phyloP scores from a whole-genome alignment of 2,888 invertebrate genomes.

The Electrophaes corylata region DNA sequence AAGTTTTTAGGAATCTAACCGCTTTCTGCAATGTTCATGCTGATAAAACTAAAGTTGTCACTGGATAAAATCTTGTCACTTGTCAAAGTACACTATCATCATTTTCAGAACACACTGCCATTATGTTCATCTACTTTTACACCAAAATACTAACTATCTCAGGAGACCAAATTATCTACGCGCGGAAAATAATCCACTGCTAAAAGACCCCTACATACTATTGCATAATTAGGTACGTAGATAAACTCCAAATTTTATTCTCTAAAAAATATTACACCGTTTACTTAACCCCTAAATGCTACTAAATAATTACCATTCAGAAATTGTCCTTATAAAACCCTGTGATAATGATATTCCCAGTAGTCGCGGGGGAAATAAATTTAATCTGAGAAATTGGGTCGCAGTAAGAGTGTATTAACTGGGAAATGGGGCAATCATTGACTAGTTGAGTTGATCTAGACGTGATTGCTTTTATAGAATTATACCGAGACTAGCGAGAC shows the following conservation, averaged over 20 bases:
- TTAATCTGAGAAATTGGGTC: conserved; percentile 75
- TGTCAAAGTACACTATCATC: too few species aligned
- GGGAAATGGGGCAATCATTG: conserved; percentile 53
- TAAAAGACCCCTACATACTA: too few species aligned
- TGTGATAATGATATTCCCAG: conserved; percentile 51
- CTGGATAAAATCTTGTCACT: too few species aligned
- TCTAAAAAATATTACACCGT: conserved; percentile 1
- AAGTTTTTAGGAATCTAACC: not conserved
- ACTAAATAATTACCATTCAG: conserved; percentile 34
- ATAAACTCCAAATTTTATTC: not conserved
- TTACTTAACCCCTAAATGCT: conserved; percentile 7
- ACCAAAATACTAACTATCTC: too few species aligned
- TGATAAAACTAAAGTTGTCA: too few species aligned
- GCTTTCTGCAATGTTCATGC: not conserved
- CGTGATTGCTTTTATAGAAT: conserved; percentile 30
- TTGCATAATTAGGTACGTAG: too few species aligned
- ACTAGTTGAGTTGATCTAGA: conserved; percentile 42
- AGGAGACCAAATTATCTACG: too few species aligned
- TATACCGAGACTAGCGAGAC: not conserved
- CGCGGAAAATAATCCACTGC: too few species aligned
- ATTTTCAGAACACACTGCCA: too few species aligned
- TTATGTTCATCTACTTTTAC: too few species aligned
- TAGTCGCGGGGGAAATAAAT: conserved; percentile 59
- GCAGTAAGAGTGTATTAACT: conserved; percentile 52
- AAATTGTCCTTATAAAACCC: conserved; percentile 41